phyloP scores from a whole-genome alignment of 2,113 vertebrate species.

The Strigops habroptila region DNA sequence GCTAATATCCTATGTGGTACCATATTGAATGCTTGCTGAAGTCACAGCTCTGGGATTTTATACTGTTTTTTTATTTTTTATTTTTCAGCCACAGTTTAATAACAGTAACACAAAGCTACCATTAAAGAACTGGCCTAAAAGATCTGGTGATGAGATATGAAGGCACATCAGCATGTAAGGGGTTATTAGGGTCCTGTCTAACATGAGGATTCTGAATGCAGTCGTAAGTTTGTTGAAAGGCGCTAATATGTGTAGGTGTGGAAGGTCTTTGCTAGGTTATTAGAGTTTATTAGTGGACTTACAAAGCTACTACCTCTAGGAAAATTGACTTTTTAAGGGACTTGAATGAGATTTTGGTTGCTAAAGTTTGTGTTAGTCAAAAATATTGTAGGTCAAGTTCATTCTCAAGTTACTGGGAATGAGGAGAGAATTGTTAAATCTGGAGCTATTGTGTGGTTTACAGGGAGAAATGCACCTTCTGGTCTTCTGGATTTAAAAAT shows the following conservation, averaged over 20 bases:
- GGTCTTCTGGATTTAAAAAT: neutral
- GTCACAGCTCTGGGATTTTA: neutral
- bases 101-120: neutral
- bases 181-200: neutral
- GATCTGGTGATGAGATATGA: neutral
- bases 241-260: neutral
- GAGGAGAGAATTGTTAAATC: neutral
- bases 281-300: neutral
- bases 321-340: neutral
- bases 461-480: neutral
- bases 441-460: neutral
- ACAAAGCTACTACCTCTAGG: rapidly evolving
- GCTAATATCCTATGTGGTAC: neutral
- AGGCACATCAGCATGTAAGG: neutral
- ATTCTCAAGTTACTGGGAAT: neutral
- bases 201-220: neutral
- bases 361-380: neutral
- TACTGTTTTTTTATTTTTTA: neutral
- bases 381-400: neutral
- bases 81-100: neutral
- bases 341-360: neutral
- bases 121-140: neutral
- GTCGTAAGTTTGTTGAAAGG: neutral
- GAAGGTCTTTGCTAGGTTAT: neutral
- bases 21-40: neutral